Evolutionary conservation across 2,113 vertebrate species (phyloP).

Genomic region (Scatophagus argus): DNA sequence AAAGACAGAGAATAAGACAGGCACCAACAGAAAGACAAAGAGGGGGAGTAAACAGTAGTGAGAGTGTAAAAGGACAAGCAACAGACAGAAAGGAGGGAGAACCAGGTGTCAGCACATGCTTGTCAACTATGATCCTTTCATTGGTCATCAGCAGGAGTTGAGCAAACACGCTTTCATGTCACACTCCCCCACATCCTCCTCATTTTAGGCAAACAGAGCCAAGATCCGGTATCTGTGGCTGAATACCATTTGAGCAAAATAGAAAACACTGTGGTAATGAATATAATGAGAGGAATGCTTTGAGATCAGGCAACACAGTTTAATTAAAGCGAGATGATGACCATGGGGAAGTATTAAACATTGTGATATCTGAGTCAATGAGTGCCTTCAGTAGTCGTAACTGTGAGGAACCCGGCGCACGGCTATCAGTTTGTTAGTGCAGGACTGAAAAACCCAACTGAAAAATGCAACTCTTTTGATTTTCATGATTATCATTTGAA

Average conservation of each 20-base stretch:
- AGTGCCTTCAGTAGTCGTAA: slow-evolving; percentile 1
- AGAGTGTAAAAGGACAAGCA: slow-evolving; percentile 19
- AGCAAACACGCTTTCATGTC: slow-evolving; percentile 47
- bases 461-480: not conserved
- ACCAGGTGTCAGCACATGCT: not conserved
- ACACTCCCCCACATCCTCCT: slow-evolving; percentile 5
- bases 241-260: slow-evolving; percentile 57
- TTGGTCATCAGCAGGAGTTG: slow-evolving; percentile 7
- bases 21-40: slow-evolving; percentile 9
- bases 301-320: slow-evolving; percentile 50
- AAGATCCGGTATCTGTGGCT: slow-evolving; percentile 42
- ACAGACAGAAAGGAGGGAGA: slow-evolving; percentile 2
- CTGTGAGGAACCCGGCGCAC: slow-evolving; percentile 22
- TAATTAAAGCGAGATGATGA: slow-evolving; percentile 64
- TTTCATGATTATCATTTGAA: slow-evolving; percentile 2
- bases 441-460: not conserved
- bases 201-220: slow-evolving; percentile 22
- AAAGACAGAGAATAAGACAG: not conserved
- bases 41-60: slow-evolving; percentile 12
- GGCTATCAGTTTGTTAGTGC: slow-evolving; percentile 15
- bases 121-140: slow-evolving; percentile 46
- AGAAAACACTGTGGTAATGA: slow-evolving; percentile 57
- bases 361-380: slow-evolving; percentile 30
- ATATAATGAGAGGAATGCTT: slow-evolving; percentile 51
- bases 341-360: slow-evolving; percentile 49